phyloP scores from a whole-genome alignment of 2,113 vertebrate species.

The Peromyscus maniculatus region DNA sequence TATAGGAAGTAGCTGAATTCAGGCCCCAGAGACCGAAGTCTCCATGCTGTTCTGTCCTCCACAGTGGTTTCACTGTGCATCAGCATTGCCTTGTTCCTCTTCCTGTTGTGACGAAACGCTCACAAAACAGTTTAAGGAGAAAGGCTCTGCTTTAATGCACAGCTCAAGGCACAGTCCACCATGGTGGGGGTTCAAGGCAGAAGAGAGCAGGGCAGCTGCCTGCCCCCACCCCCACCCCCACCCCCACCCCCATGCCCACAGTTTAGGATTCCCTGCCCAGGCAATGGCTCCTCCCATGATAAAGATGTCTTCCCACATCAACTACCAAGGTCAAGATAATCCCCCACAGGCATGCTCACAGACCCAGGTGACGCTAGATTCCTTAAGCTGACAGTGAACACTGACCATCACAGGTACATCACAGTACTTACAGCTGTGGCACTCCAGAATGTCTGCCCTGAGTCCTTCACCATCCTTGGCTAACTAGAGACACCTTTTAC shows the following conservation, averaged over 20 bases:
- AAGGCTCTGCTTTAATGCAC: background rate
- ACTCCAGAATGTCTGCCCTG: background rate
- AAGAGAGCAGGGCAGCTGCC: background rate
- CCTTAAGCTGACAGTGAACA: background rate
- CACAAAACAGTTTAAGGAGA: background rate
- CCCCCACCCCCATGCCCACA: background rate
- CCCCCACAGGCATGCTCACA: background rate
- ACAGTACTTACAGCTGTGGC: background rate
- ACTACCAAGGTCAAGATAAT: background rate
- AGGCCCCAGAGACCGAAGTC: background rate
- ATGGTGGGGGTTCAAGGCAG: background rate
- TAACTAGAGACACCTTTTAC: background rate
- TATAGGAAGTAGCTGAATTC: background rate
- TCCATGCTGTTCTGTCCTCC: background rate
- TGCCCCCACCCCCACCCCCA: too few species aligned
- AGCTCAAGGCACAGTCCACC: background rate
- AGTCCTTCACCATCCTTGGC: background rate
- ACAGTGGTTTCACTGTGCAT: background rate
- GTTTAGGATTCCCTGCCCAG: background rate
- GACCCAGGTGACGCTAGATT: background rate
- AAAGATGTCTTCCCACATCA: background rate
- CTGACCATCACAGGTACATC: background rate
- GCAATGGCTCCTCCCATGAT: too few species aligned
- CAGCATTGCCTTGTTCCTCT: background rate
- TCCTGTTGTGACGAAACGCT: background rate